Conservation (phyloP, 2,888 invertebrate genomes). For the Parnassius orleans region DNA sequence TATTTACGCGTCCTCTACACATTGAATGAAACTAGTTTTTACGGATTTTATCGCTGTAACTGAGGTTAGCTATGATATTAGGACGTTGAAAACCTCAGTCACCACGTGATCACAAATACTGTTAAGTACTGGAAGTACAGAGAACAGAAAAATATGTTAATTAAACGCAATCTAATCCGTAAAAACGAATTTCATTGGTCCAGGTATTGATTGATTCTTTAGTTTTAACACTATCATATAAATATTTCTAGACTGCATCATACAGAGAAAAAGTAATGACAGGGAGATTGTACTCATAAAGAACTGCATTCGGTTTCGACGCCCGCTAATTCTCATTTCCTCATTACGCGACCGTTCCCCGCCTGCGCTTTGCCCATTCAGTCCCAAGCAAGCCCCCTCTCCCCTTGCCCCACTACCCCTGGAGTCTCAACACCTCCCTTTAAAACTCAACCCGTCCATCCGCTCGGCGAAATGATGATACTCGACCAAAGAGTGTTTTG, state of each 20-base stretch:
- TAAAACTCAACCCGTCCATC: conserved; percentile 44
- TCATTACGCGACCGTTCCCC: conserved; percentile 67
- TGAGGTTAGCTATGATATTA: too few relatives aligned
- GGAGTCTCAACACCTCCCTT: conserved; percentile 45
- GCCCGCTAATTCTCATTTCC: conserved; percentile 79
- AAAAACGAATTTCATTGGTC: too few relatives aligned
- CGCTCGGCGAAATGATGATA: conserved; percentile 62
- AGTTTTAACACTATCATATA: background rate
- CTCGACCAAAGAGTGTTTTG: conserved; percentile 69
- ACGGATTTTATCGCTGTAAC: too few relatives aligned
- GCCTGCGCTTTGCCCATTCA: conserved; percentile 62
- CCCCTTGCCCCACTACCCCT: conserved; percentile 33
- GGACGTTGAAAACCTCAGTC: too few relatives aligned
- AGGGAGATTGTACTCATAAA: conserved; percentile 49
- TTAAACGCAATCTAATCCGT: too few relatives aligned
- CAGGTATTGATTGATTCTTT: too few relatives aligned
- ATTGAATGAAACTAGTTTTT: too few relatives aligned
- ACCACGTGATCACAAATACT: too few relatives aligned
- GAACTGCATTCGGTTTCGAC: conserved; percentile 67
- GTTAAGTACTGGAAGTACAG: too few relatives aligned
- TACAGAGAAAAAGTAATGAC: conserved; percentile 31
- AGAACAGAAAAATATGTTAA: too few relatives aligned
- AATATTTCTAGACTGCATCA: conserved; percentile 1
- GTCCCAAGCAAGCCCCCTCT: conserved; percentile 37
- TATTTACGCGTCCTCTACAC: too few relatives aligned